Evolutionary conservation across 2,888 invertebrate genomes (phyloP).

Genomic region (Hololepta plana): DNA sequence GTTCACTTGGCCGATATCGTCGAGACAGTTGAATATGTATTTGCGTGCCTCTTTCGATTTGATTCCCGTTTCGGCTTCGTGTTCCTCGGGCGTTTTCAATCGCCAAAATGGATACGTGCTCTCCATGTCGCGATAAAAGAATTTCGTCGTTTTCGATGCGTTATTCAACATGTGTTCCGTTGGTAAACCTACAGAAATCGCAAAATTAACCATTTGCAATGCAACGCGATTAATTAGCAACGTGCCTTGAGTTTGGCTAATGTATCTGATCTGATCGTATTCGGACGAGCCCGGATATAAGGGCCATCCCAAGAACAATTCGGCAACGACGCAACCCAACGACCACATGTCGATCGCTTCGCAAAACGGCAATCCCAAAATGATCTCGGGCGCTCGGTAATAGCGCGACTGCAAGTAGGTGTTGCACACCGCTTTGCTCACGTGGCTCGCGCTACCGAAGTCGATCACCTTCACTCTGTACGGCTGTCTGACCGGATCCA

Average conservation of each 20-base stretch:
- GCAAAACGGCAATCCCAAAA: conserved; percentile 93
- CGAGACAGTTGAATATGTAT: conserved; percentile 98
- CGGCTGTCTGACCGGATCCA: conserved; percentile 94
- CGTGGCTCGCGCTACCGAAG: conserved; percentile 98
- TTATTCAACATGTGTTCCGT: conserved; percentile 94
- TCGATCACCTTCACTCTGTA: conserved; percentile 99
- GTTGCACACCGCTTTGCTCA: conserved; percentile 98
- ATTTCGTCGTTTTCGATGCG: conserved; percentile 96
- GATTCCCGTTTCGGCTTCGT: conserved; percentile 92
- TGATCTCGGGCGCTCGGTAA: conserved; percentile 94
- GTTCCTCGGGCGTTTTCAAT: conserved; percentile 91
- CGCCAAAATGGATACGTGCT: conserved; percentile 78
- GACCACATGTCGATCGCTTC: conserved; percentile 99
- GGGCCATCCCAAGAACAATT: conserved; percentile 98
- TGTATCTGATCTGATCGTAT: conserved; percentile 91
- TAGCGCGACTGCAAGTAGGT: conserved; percentile 98
- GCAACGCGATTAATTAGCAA: neutral
- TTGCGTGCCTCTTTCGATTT: conserved; percentile 99
- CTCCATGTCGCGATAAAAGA: conserved; percentile 91
- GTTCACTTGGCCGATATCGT: conserved; percentile 94
- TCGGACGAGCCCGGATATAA: conserved; percentile 98
- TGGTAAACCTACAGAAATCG: conserved; percentile 53
- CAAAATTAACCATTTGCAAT: neutral
- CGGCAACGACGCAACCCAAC: conserved; percentile 96
- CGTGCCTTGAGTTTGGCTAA: conserved; percentile 50